Percentiles rank a stretch among this genome's conserved stretches.
Evolutionary conservation across 2,113 vertebrate species (phyloP).

Genomic region (Aegypius monachus): DNA sequence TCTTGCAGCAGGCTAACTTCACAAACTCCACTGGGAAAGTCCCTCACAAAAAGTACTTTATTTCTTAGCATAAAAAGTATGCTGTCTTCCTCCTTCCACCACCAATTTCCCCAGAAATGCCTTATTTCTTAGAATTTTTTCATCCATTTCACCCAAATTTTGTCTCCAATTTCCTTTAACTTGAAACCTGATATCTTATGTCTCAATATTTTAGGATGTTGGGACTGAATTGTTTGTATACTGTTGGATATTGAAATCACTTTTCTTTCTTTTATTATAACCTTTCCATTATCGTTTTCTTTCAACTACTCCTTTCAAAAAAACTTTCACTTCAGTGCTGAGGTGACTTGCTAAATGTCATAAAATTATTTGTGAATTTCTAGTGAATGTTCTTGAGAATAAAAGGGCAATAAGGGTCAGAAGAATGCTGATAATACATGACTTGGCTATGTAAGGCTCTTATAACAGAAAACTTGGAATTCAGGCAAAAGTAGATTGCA

Average conservation of each 20-base stretch:
- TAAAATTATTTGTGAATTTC: constrained; percentile 48
- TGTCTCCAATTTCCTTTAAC: neutral
- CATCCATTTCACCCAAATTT: neutral
- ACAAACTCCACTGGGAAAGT: neutral
- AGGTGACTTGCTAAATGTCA: constrained; percentile 43
- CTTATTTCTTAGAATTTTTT: neutral
- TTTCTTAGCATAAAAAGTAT: neutral
- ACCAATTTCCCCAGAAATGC: neutral
- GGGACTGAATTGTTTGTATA: neutral
- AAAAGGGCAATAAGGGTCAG: constrained; percentile 4
- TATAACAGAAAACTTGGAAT: constrained; percentile 7
- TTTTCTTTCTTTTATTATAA: constrained; percentile 6
- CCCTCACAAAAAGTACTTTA: neutral
- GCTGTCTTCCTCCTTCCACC: neutral
- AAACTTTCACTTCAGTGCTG: neutral
- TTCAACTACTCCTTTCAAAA: neutral
- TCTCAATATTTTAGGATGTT: neutral
- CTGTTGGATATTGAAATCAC: neutral
- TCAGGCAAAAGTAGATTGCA: constrained; percentile 26
- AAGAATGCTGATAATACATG: constrained; percentile 37
- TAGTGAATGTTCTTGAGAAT: constrained; percentile 2
- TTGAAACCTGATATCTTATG: neutral
- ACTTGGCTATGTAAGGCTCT: neutral
- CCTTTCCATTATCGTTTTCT: neutral
- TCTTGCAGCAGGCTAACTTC: neutral